phyloP scores from a whole-genome alignment of 2,888 invertebrate species.

The Mythimna ferrago region DNA sequence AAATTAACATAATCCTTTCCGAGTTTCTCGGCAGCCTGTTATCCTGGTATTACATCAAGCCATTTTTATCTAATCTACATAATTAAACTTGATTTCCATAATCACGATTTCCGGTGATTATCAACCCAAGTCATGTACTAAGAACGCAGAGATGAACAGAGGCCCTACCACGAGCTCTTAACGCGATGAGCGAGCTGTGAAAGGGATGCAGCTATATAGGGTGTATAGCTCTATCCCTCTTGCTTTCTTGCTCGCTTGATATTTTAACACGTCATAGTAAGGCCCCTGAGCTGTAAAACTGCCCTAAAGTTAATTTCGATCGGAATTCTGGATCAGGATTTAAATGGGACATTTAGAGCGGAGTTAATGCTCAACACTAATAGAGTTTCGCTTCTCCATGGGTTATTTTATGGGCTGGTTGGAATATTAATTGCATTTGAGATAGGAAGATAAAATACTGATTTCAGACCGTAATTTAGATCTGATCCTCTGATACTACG shows the following conservation, averaged over 20 bases:
- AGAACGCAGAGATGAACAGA: constrained; percentile 32
- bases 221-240: too few species aligned
- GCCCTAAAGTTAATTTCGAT: constrained; percentile 45
- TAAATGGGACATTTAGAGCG: constrained; percentile 36
- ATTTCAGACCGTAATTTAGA: constrained; percentile 35
- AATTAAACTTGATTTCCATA: constrained; percentile 36
- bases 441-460: constrained; percentile 39
- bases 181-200: too few species aligned
- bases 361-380: constrained; percentile 45
- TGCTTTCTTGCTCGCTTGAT: too few species aligned
- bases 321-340: constrained; percentile 30
- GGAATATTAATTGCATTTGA: constrained; percentile 35
- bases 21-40: not conserved
- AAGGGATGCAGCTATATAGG: too few species aligned
- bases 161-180: too few species aligned
- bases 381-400: constrained; percentile 37
- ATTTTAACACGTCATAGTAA: too few species aligned
- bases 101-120: constrained; percentile 31
- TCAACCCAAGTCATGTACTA: constrained; percentile 47
- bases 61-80: constrained; percentile 31
- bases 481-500: constrained; percentile 18
- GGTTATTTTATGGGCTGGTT: constrained; percentile 38
- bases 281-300: constrained; percentile 37
- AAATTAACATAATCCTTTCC: constrained; percentile 4
- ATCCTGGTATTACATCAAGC: not conserved